phyloP scores from a whole-genome alignment of 23 tunicate genomes.

The Halocynthia roretzi region DNA sequence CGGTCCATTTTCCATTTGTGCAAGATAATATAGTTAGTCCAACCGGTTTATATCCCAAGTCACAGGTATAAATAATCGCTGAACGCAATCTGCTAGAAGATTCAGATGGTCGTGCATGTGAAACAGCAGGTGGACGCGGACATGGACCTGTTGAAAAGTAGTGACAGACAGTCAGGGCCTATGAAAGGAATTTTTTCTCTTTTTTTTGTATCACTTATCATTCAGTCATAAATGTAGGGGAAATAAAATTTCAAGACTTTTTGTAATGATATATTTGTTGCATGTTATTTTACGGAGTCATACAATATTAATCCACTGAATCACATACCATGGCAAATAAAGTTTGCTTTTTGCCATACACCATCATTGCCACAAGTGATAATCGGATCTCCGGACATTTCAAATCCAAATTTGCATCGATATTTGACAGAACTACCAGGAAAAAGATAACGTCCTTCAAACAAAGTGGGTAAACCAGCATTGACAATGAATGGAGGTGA shows the following conservation, averaged over 20 bases:
- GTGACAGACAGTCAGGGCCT: neutral
- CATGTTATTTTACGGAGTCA: too few relatives aligned
- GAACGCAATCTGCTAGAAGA: neutral
- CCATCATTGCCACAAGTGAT: conserved; percentile 3
- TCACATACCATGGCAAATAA: conserved; percentile 1
- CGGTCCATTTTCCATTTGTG: conserved; percentile 1
- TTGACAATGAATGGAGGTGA: neutral
- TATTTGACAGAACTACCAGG: neutral
- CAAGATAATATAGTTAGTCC: conserved; percentile 1
- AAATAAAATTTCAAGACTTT: neutral
- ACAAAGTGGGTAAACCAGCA: neutral
- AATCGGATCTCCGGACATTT: neutral
- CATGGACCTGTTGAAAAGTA: neutral
- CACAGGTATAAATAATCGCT: neutral
- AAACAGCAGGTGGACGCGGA: neutral
- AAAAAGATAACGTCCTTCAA: neutral
- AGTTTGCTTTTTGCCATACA: neutral
- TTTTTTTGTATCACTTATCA: neutral
- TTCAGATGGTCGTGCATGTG: neutral
- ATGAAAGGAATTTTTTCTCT: neutral
- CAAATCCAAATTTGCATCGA: neutral
- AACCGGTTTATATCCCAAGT: neutral
- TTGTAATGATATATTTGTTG: too few relatives aligned
- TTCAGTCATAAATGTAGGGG: neutral
- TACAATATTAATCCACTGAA: too few relatives aligned